Conservation (phyloP, 2,888 invertebrate species). For the Mechanitis messenoides region DNA sequence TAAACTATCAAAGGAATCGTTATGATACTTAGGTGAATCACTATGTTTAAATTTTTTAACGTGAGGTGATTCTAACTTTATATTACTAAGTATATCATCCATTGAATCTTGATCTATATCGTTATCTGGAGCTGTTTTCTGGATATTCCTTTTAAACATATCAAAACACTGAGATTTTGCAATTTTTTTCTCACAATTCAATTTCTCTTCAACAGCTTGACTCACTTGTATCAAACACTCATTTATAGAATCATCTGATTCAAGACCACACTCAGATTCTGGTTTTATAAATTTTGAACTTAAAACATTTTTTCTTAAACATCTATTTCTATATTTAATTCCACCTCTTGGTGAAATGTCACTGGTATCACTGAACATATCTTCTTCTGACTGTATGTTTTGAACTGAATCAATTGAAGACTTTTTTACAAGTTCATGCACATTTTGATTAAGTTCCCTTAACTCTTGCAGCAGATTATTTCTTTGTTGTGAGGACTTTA, state of each 20-base stretch:
- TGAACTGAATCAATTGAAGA: slow-evolving; percentile 29
- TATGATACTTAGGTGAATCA: slow-evolving; percentile 50
- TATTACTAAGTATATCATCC: slow-evolving; percentile 59
- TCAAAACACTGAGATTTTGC: slow-evolving; percentile 45
- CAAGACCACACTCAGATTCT: slow-evolving; percentile 58
- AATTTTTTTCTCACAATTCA: slow-evolving; percentile 38
- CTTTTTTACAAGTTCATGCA: slow-evolving; percentile 56
- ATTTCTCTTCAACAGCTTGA: slow-evolving; percentile 66
- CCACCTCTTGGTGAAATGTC: slow-evolving; percentile 60
- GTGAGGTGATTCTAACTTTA: slow-evolving; percentile 57
- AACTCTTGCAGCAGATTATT: slow-evolving; percentile 63
- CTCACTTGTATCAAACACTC: slow-evolving; percentile 68
- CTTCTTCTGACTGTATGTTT: slow-evolving; percentile 57
- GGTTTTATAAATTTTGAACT: slow-evolving; percentile 63
- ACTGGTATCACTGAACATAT: slow-evolving; percentile 55
- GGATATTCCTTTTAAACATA: slow-evolving; percentile 29
- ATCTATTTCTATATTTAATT: slow-evolving; percentile 45
- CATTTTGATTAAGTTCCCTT: slow-evolving; percentile 63
- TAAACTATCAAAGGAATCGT: slow-evolving; percentile 70
- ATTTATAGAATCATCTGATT: slow-evolving; percentile 73
- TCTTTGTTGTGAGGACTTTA: slow-evolving; percentile 51
- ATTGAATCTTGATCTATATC: slow-evolving; percentile 61
- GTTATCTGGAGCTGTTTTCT: slow-evolving; percentile 37
- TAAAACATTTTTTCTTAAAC: slow-evolving; percentile 62
- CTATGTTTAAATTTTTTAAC: slow-evolving; percentile 40